Percentiles rank a stretch among this genome's conserved stretches.
These are phyloP conservation scores for Homarus gammarus DNA, from an alignment of 2,888 invertebrate species.

Conservation along the genomic window DNA sequence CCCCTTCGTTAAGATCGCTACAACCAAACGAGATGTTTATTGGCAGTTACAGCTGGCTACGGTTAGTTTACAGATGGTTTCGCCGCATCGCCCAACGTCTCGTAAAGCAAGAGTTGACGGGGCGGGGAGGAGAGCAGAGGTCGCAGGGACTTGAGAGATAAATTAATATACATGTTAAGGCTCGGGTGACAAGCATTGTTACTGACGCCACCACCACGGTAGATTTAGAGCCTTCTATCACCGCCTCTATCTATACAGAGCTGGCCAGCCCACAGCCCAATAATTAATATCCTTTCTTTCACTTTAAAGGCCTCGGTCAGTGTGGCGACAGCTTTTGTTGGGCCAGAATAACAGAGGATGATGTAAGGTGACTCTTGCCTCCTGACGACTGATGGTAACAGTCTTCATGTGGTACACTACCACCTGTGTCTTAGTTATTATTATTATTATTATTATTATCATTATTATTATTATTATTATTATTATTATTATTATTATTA, in stretches of 20 bases:
- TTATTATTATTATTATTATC: not conserved
- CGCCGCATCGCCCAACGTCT: not conserved
- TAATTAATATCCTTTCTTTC: not conserved
- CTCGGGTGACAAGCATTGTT: not conserved
- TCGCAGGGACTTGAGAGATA: not conserved
- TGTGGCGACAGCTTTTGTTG: not conserved
- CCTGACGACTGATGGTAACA: too few relatives aligned
- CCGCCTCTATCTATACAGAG: not conserved
- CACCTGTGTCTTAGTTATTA: not conserved
- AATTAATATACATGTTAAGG: not conserved
- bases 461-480: not conserved
- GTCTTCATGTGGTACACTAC: too few relatives aligned
- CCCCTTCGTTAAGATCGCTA: not conserved
- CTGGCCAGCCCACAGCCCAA: not conserved
- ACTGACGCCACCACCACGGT: not conserved
- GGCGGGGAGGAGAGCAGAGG: not conserved
- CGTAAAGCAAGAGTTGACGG: not conserved
- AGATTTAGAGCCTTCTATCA: not conserved
- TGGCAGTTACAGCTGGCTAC: not conserved
- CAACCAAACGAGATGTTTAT: not conserved
- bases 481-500: too few relatives aligned
- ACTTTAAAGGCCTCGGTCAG: not conserved
- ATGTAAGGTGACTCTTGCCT: not conserved
- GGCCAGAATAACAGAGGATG: not conserved
- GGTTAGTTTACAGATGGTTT: not conserved